These are phyloP conservation scores for Diarsia dahlii DNA, from an alignment of 2,888 invertebrate genomes.

Conservation along the genomic window DNA sequence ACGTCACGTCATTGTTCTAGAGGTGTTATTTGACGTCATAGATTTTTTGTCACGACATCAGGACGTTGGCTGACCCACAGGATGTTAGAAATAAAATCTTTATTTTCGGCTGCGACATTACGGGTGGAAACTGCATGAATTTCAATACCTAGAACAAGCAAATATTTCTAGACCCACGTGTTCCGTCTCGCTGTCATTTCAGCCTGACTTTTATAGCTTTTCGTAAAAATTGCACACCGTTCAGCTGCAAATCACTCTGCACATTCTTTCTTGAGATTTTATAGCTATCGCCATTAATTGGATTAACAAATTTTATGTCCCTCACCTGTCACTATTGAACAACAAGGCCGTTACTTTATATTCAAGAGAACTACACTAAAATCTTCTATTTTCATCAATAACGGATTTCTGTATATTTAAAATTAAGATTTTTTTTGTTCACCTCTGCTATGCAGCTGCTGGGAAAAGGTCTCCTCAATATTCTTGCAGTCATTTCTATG, in stretches of 20 bases:
- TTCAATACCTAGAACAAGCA: slow-evolving; percentile 4
- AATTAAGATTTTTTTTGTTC: background rate
- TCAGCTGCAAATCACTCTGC: slow-evolving; percentile 52
- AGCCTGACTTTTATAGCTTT: slow-evolving; percentile 49
- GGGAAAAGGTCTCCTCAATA: background rate
- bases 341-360: slow-evolving; percentile 19
- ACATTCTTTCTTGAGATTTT: slow-evolving; percentile 47
- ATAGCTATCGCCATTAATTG: slow-evolving; percentile 47
- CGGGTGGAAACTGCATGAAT: background rate
- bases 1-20: background rate
- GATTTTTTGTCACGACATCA: background rate
- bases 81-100: background rate
- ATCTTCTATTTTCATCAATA: slow-evolving; percentile 1
- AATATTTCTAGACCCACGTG: slow-evolving; percentile 27
- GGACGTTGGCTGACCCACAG: background rate
- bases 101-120: background rate
- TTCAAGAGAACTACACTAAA: background rate
- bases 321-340: slow-evolving; percentile 28
- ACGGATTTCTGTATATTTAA: slow-evolving; percentile 3
- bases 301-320: slow-evolving; percentile 42
- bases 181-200: slow-evolving; percentile 34
- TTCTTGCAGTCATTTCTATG: background rate
- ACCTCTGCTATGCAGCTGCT: background rate
- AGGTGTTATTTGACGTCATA: background rate
- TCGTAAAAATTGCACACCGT: slow-evolving; percentile 49